Percentiles rank a stretch among this genome's conserved stretches.
Evolutionary conservation across 2,113 vertebrate genomes (phyloP).

Genomic region (Misgurnus anguillicaudatus): DNA sequence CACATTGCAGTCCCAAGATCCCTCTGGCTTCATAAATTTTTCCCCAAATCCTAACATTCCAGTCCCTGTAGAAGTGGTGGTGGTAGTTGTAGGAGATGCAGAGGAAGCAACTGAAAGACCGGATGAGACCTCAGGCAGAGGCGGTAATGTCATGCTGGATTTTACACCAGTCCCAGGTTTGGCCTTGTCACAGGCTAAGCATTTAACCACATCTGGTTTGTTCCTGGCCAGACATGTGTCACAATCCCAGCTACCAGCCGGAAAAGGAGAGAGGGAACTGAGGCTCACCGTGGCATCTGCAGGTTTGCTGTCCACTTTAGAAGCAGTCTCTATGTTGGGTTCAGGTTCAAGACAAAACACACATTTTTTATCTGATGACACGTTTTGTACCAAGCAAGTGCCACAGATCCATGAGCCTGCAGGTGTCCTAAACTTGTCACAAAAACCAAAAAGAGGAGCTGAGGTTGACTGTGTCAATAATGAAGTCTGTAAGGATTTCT

Average conservation of each 20-base stretch:
- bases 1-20: constrained; percentile 87
- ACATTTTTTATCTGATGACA: constrained; percentile 79
- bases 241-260: constrained; percentile 88
- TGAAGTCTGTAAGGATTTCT: constrained; percentile 67
- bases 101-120: constrained; percentile 34
- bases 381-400: constrained; percentile 79
- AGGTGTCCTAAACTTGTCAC: constrained; percentile 75
- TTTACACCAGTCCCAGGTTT: constrained; percentile 93
- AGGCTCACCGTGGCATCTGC: constrained; percentile 53
- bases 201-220: constrained; percentile 90
- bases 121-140: constrained; percentile 23
- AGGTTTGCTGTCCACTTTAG: constrained; percentile 62
- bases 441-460: constrained; percentile 69
- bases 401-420: constrained; percentile 82
- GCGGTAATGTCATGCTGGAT: constrained; percentile 78
- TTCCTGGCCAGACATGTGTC: constrained; percentile 95
- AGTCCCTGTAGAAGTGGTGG: constrained; percentile 47
- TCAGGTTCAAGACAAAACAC: constrained; percentile 77
- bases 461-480: constrained; percentile 60
- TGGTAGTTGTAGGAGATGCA: constrained; percentile 67
- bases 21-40: constrained; percentile 88
- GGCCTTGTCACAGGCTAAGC: constrained; percentile 91
- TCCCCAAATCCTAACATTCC: constrained; percentile 83
- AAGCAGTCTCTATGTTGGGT: constrained; percentile 60
- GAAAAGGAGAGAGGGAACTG: constrained; percentile 78